Base-by-base conservation (phyloP, 2,888 invertebrate genomes). In the Nycteola revayana region DNA sequence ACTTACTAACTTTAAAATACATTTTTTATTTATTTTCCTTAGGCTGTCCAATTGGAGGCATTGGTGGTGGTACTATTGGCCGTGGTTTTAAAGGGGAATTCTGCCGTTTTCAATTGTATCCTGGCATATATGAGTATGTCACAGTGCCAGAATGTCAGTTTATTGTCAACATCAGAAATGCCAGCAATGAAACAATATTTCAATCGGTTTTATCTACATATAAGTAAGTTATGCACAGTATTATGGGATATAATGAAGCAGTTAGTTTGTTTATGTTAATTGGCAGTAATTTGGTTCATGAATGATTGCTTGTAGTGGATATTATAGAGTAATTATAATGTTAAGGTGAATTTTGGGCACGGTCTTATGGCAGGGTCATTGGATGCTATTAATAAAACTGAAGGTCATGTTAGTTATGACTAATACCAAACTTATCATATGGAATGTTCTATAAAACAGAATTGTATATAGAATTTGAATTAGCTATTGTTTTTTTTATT, bases 71-170 rank as follows among this genome's bases (percentile, higher is more conserved):
- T 7, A 93, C 95, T 0, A 98, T 98, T 60, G 98, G 98, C 1
- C 91, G 98, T 32, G 98, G 98, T 2, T 98, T 92, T 79, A 93
- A 93, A 63, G 98, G 98, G 9, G 97, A 97, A 80, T 98, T 98
- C 82, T 97, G 97, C 75, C 92, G 98, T 35, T 98, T 93, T 75
- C 96, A 96, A 75, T 89, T 98, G 67, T 92, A 92, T 44, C 98
- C 98, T 0, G 98, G 98, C 28, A 90, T 95, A 40, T 97, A 97
- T 79, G 94, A 96, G 64, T 95, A 96, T 76, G 90, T 94, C 55
- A 93, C 93, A 3, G 92, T 96, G 7, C 92, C 93, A 43, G 96
- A 95, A 32, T 94, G 97, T 83, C 96, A 98, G 83, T 98, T 98
- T 79, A 96, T 98, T 66, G 91, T 97, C 4, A 96, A 95, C 36